A percentile compares a stretch with the other conserved stretches of the same genome.
phyloP scores from a whole-genome alignment of 2,797 vertebrate species.

The Sorex maritimensis region DNA sequence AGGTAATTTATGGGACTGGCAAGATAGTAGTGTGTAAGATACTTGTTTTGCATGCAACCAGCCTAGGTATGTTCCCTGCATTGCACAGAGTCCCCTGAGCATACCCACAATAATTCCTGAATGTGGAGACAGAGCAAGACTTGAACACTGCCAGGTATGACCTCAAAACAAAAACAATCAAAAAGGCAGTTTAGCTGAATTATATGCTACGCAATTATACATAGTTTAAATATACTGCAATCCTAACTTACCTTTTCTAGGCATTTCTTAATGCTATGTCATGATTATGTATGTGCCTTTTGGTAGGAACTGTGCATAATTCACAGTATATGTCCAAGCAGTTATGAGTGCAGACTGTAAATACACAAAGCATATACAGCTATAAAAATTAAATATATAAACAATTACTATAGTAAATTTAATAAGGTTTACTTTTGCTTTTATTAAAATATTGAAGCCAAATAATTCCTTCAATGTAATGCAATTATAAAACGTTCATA shows the following conservation, averaged over 20 bases:
- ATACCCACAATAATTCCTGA: too few species aligned
- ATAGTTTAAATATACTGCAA: not conserved
- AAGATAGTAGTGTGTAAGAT: too few species aligned
- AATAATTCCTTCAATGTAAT: conserved; percentile 26
- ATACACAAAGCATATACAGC: not conserved
- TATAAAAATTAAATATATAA: not conserved
- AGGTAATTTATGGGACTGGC: not conserved
- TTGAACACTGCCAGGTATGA: too few species aligned
- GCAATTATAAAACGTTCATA: not conserved
- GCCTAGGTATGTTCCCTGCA: too few species aligned
- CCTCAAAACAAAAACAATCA: too few species aligned
- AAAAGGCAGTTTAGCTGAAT: not conserved
- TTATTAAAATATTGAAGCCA: conserved; percentile 21
- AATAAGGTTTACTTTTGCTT: not conserved
- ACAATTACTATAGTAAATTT: not conserved
- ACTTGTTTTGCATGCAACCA: too few species aligned
- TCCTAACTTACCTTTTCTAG: not conserved
- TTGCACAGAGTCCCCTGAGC: too few species aligned
- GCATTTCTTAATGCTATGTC: not conserved
- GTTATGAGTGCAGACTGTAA: not conserved
- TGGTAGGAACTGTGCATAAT: not conserved
- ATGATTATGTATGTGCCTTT: not conserved
- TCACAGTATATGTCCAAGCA: not conserved
- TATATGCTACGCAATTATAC: not conserved
- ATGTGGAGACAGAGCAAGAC: too few species aligned